Evolutionary conservation across 2,888 invertebrate species (phyloP).

Genomic region (Plagiodera versicolora): DNA sequence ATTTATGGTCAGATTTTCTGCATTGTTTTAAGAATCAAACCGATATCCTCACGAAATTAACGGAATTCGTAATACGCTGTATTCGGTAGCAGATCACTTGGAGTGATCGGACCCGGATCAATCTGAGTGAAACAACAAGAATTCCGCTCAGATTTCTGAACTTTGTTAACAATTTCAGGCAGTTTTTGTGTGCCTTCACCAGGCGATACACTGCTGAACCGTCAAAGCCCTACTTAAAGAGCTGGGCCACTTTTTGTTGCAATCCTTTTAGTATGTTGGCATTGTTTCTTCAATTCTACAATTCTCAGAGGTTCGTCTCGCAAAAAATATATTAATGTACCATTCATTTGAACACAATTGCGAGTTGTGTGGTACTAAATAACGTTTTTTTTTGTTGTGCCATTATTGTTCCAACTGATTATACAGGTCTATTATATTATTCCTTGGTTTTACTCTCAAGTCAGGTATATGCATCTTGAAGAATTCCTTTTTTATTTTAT

Average conservation of each 20-base stretch:
- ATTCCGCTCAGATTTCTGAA: conserved; percentile 36
- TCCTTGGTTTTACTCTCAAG: conserved; percentile 18
- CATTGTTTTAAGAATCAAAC: too few species aligned
- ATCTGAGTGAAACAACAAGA: conserved; percentile 22
- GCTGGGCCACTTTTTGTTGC: conserved; percentile 39
- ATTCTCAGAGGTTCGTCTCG: conserved; percentile 46
- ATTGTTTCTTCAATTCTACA: conserved; percentile 49
- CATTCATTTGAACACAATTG: conserved; percentile 53
- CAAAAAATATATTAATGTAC: conserved; percentile 51
- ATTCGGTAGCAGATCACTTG: too few species aligned
- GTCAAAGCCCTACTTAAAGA: conserved; percentile 30
- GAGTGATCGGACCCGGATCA: not conserved
- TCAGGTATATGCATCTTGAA: conserved; percentile 8
- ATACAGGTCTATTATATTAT: conserved; percentile 29
- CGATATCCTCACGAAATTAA: too few species aligned
- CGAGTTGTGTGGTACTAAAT: conserved; percentile 45
- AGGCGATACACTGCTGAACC: conserved; percentile 32
- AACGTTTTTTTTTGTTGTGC: conserved; percentile 37
- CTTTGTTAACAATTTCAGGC: conserved; percentile 33
- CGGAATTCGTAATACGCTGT: too few species aligned
- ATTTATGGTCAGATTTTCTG: too few species aligned
- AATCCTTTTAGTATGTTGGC: conserved; percentile 43
- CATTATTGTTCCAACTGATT: conserved; percentile 36
- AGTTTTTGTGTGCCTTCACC: conserved; percentile 31
- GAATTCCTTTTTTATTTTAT: not conserved